A percentile compares a stretch with the other conserved stretches of the same genome.
Conservation (phyloP, 2,113 vertebrate genomes). For the Dasyornis broadbenti region DNA sequence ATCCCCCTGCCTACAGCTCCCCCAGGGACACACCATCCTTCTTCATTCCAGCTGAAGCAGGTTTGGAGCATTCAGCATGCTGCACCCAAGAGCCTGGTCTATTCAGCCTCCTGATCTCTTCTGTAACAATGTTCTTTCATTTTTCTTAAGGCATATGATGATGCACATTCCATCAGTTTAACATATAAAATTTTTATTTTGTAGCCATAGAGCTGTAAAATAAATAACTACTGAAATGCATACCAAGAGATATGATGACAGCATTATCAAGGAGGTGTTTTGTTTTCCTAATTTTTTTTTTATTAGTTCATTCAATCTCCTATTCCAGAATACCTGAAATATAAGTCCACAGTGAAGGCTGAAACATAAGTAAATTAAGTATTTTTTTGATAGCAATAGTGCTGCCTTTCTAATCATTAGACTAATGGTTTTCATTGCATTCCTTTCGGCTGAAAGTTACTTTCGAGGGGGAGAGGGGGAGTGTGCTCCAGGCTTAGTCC, state of each 20-base stretch:
- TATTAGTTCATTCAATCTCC: not conserved
- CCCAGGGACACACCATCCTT: not conserved
- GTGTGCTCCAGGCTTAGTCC: conserved; percentile 44
- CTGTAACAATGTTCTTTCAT: not conserved
- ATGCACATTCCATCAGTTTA: not conserved
- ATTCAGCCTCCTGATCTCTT: not conserved
- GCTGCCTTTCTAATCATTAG: conserved; percentile 16
- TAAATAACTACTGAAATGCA: not conserved
- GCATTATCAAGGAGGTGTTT: not conserved
- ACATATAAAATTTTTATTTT: not conserved
- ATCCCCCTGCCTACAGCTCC: not conserved
- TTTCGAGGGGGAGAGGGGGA: not conserved
- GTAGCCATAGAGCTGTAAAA: not conserved
- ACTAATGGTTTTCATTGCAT: conserved; percentile 48
- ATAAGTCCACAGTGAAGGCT: not conserved
- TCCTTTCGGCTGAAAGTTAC: conserved; percentile 20
- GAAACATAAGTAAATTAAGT: not conserved
- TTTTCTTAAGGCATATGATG: not conserved
- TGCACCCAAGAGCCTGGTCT: not conserved
- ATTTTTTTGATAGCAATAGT: not conserved
- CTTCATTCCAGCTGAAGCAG: rapidly evolving
- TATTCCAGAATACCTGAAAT: not conserved
- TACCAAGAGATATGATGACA: not conserved
- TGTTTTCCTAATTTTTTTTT: not conserved
- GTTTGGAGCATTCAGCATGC: not conserved